Percentiles rank a stretch among this genome's conserved stretches.
These are phyloP conservation scores for Dynastes maya DNA, from an alignment of 2,888 invertebrate genomes.

Conservation along the genomic window DNA sequence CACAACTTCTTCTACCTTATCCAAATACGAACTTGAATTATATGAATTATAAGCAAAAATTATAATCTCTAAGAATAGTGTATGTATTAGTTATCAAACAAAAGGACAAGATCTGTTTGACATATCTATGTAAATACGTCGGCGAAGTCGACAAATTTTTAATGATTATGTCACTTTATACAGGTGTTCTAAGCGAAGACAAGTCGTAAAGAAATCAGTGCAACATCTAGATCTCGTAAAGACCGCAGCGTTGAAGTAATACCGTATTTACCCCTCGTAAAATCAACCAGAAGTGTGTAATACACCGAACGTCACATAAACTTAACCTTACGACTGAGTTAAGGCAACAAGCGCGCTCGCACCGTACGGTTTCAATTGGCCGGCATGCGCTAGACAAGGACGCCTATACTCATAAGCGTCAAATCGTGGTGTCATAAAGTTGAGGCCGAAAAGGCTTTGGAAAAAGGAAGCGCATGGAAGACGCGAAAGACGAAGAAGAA, in stretches of 20 bases:
- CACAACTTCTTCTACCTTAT: too few species aligned
- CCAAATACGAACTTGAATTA: too few species aligned
- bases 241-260: slow-evolving; percentile 69
- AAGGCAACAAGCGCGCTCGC: slow-evolving; percentile 57
- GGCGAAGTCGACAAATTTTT: slow-evolving; percentile 44
- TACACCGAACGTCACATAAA: slow-evolving; percentile 71
- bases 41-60: too few species aligned
- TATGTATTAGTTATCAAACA: too few species aligned
- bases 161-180: slow-evolving; percentile 50
- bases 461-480: slow-evolving; percentile 32
- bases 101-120: slow-evolving; percentile 9
- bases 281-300: slow-evolving; percentile 71
- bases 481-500: slow-evolving; percentile 60
- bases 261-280: slow-evolving; percentile 70
- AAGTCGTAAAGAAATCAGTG: slow-evolving; percentile 67
- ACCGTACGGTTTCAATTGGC: slow-evolving; percentile 27
- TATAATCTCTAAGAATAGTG: too few species aligned
- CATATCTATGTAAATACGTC: slow-evolving; percentile 6
- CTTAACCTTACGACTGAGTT: slow-evolving; percentile 64
- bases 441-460: slow-evolving; percentile 59
- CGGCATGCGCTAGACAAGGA: slow-evolving; percentile 61
- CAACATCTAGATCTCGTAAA: slow-evolving; percentile 68
- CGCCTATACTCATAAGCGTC: slow-evolving; percentile 68
- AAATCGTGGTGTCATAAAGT: slow-evolving; percentile 69
- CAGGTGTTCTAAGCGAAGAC: slow-evolving; percentile 47